Base-by-base conservation (phyloP, 1,140 invertebrate species). In the Drosophila murphyi region DNA sequence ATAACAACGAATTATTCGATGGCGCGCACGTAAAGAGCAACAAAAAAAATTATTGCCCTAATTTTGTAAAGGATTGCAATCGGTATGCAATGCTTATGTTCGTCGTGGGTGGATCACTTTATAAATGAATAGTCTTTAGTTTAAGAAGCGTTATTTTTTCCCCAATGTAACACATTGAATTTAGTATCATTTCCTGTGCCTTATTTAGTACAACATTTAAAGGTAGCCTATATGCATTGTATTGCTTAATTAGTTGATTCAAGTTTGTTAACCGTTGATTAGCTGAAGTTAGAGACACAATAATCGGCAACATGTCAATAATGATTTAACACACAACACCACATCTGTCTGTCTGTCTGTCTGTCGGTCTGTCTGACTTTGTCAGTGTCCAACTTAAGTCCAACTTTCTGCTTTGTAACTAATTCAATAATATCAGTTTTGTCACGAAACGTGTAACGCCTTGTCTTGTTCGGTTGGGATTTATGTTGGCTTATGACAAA, bases 191-290 rank as follows among this genome's bases (percentile, higher is more conserved):
- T 41, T 20, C 10, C 43, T 59, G 32, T 48, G 52, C 52, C 28
- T 35, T 43, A 43, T 37, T 8, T 45, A 50, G 28, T 29, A 43
- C 28, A 34, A 57, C 47, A 65, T 34, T 55, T 65, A 54, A 43
- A n/a, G 31, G 37, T 69, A 39, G 41, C 32, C 32, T 32, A 45
- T 57, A 60, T 48, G 57, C 57, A 10, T 48, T 34, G 41, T 54
- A 55, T 69, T 41, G 50, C 63, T 65, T 65, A 64, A 50, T 56
- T 48, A 50, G 48, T 56, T 37, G 12, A 57, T 65, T 52, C 31
- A 48, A 35, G 57, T 60, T 60, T n/a, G 29, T 52, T 59, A 67
- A 20, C 37, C 31, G 67, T 69, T 69, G 47, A 52, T 61, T 61
- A 45, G 57, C 67, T 70, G 57, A 37, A 70, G 62, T 35, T 47